Conservation (phyloP, 2,888 invertebrate species). For the Plagiodera versicolora region DNA sequence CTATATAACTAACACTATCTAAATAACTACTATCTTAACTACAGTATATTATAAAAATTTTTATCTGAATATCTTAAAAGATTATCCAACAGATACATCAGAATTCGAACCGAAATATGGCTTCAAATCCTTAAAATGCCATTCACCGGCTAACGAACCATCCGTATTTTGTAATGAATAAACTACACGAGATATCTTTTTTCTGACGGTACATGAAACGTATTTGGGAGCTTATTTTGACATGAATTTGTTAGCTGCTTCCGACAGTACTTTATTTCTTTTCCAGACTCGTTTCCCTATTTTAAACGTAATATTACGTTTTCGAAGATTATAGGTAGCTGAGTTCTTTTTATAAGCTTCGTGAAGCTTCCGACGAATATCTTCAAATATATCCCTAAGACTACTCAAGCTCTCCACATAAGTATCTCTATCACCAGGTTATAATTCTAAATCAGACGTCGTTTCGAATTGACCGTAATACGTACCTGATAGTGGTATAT, state of each 20-base stretch:
- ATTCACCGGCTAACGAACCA: no score
- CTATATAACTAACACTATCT: no score
- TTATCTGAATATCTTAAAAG: no score
- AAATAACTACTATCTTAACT: no score
- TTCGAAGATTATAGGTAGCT: background rate
- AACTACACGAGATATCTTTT: background rate
- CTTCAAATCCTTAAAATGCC: no score
- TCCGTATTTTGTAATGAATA: no score
- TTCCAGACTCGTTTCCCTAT: slow-evolving; percentile 8
- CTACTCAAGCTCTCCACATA: background rate
- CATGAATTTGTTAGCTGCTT: slow-evolving; percentile 1
- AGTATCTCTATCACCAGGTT: background rate
- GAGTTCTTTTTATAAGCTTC: background rate
- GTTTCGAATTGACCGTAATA: slow-evolving; percentile 1
- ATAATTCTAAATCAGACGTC: background rate
- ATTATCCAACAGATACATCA: no score
- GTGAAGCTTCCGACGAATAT: background rate
- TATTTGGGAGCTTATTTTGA: slow-evolving; percentile 6
- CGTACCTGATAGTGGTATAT: background rate
- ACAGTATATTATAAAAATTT: no score
- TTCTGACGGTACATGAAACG: slow-evolving; percentile 1
- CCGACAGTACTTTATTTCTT: slow-evolving; percentile 5
- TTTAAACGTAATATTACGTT: background rate
- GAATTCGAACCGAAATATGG: no score
- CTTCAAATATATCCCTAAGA: background rate